A percentile compares a stretch with the other conserved stretches of the same genome.
Evolutionary conservation across 2,888 invertebrate genomes (phyloP).

Genomic region (Torymus tubicola): DNA sequence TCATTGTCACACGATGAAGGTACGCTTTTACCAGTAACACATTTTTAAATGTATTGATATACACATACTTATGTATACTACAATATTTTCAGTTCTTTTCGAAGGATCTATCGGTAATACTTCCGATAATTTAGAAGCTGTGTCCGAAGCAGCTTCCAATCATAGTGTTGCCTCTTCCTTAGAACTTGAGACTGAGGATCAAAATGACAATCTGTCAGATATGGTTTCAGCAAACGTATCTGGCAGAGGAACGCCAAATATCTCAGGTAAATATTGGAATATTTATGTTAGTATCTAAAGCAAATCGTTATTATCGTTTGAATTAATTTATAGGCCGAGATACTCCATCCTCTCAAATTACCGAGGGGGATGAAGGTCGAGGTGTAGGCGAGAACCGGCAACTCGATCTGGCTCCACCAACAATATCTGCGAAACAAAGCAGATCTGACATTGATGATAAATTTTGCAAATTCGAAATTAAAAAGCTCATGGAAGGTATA

Average conservation of each 20-base stretch:
- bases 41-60: slow-evolving; percentile 17
- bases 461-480: slow-evolving; percentile 98
- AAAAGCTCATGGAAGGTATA: slow-evolving; percentile 80
- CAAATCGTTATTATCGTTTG: neutral
- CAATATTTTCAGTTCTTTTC: slow-evolving; percentile 68
- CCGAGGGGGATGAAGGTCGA: slow-evolving; percentile 84
- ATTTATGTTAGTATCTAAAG: neutral
- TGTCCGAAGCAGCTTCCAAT: slow-evolving; percentile 96
- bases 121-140: slow-evolving; percentile 95
- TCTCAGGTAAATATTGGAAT: slow-evolving; percentile 81
- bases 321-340: slow-evolving; percentile 82
- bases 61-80: slow-evolving; percentile 6
- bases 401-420: slow-evolving; percentile 73
- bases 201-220: slow-evolving; percentile 96
- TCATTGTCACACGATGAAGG: slow-evolving; percentile 91
- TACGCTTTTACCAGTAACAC: slow-evolving; percentile 54
- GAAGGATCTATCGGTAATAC: slow-evolving; percentile 92
- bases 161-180: slow-evolving; percentile 95
- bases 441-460: slow-evolving; percentile 98
- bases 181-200: slow-evolving; percentile 91
- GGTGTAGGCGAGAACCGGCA: slow-evolving; percentile 72
- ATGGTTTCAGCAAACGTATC: slow-evolving; percentile 98
- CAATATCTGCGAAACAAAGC: slow-evolving; percentile 80
- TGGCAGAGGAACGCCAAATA: slow-evolving; percentile 94
- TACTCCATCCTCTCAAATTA: slow-evolving; percentile 96